Evolutionary conservation across 1,140 invertebrate genomes (phyloP).

Genomic region (Palaemon carinicauda): DNA sequence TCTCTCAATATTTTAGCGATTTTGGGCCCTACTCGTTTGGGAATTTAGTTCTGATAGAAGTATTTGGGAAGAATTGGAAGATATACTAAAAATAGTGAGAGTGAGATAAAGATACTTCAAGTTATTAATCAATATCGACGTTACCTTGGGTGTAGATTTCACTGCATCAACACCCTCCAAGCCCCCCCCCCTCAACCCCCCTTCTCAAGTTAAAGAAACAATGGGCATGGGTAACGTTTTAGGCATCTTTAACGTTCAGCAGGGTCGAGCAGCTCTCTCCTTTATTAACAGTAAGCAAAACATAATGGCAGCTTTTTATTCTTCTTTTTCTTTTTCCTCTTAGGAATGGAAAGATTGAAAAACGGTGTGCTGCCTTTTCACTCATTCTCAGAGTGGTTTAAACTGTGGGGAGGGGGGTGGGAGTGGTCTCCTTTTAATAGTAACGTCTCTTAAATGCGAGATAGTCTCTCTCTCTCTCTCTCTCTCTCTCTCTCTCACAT

Average conservation of each 20-base stretch:
- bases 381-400: neutral
- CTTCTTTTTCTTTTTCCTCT: neutral
- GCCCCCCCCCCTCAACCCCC: neutral
- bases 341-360: too few relatives aligned
- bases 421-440: neutral
- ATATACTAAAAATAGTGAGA: neutral
- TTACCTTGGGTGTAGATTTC: too few relatives aligned
- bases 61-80: too few relatives aligned
- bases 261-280: neutral
- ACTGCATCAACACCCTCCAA: neutral
- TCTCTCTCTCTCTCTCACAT: neutral
- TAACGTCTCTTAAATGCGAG: neutral
- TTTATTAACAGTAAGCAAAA: neutral
- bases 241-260: too few relatives aligned
- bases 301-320: too few relatives aligned
- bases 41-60: too few relatives aligned
- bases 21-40: too few relatives aligned
- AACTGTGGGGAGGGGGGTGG: too few relatives aligned
- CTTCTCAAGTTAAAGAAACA: neutral
- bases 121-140: neutral
- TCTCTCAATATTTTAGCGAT: too few relatives aligned
- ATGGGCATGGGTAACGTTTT: too few relatives aligned
- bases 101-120: neutral
- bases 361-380: too few relatives aligned
- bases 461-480: neutral